Evolutionary conservation across 2,113 vertebrate genomes (phyloP), one percentile per base, ranked within the genome.

Genomic region (Grus americana): DNA sequence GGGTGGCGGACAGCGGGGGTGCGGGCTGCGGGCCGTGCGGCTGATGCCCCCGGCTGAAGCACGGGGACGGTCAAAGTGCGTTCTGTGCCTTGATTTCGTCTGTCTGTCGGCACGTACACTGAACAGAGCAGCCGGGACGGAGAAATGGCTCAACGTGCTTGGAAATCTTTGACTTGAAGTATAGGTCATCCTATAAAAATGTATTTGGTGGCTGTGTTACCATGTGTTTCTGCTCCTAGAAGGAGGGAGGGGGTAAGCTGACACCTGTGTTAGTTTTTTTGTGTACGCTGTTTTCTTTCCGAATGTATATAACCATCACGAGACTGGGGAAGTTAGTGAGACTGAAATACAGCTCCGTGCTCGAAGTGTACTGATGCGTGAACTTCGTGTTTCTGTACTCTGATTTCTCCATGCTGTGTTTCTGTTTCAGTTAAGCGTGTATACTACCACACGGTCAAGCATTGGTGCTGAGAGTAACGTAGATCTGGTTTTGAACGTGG

Each of bases 401-500:
- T 93, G 9, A 91, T 46, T 32, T 27, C 32, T 71, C 30, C 36
- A 0, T 68, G 27, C 54, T 52, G 32, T 36, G 54, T 29, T 88
- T 80, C 49, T 49, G 2, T 97, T 97, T 61, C 96, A 99, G 99
- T 93, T 99, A 72, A 99, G 99, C 2, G 98, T 99, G 72, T 99
- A 99, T 89, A 99, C 99, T 9, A 97, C 99, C 21, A 99, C 99
- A 6, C 98, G 98, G 34, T 98, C 98, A 67, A 98, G 62, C 90
- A 97, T 98, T 40, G 98, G 97, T 59, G 93, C 97, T 11, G 99
- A 99, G 46, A 99, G 98, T 82, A 99, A 98, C 27, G 97, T 99
- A 72, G 99, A 99, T 57, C 98, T 99, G 68, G 98, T 99, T 93
- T 96, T 99, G 97, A 99, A 98, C 18, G 99, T 99, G 95, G 98